Conservation (phyloP, 1,140 invertebrate genomes). For the Calephelis nemesis region DNA sequence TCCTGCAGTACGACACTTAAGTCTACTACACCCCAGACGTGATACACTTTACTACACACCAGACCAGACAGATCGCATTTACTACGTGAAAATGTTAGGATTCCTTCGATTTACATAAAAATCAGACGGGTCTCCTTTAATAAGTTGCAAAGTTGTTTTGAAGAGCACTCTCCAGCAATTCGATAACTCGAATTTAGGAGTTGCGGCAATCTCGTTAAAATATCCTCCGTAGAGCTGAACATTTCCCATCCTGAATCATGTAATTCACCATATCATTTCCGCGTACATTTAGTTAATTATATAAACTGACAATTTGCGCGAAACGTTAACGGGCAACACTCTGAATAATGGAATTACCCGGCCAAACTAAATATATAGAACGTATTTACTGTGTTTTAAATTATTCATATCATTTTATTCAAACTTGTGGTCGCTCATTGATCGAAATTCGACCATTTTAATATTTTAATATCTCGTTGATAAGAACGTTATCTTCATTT, state of each 20-base stretch:
- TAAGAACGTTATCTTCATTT: too few relatives aligned
- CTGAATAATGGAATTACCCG: constrained; percentile 11
- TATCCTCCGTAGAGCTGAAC: constrained; percentile 60
- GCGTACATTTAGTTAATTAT: constrained; percentile 40
- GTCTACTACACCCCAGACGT: too few relatives aligned
- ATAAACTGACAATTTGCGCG: constrained; percentile 29
- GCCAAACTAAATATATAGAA: not conserved
- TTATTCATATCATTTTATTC: too few relatives aligned
- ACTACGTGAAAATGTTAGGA: constrained; percentile 44
- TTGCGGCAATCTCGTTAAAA: constrained; percentile 72
- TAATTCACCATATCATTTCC: constrained; percentile 27
- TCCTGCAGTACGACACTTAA: too few relatives aligned
- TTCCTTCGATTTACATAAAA: constrained; percentile 17
- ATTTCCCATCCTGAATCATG: constrained; percentile 41
- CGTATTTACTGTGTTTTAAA: not conserved
- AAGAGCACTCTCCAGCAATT: constrained; percentile 56
- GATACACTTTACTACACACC: too few relatives aligned
- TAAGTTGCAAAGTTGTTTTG: constrained; percentile 68
- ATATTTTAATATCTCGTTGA: too few relatives aligned
- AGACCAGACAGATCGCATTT: constrained; percentile 18
- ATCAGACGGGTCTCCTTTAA: constrained; percentile 48
- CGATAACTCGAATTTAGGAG: constrained; percentile 42
- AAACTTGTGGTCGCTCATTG: too few relatives aligned
- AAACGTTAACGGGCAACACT: constrained; percentile 5
- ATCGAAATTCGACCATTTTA: too few relatives aligned